Percentiles rank a stretch among this genome's conserved stretches.
Evolutionary conservation across 2,888 invertebrate species (phyloP).

Genomic region (Cryptophagus acutangulus): DNA sequence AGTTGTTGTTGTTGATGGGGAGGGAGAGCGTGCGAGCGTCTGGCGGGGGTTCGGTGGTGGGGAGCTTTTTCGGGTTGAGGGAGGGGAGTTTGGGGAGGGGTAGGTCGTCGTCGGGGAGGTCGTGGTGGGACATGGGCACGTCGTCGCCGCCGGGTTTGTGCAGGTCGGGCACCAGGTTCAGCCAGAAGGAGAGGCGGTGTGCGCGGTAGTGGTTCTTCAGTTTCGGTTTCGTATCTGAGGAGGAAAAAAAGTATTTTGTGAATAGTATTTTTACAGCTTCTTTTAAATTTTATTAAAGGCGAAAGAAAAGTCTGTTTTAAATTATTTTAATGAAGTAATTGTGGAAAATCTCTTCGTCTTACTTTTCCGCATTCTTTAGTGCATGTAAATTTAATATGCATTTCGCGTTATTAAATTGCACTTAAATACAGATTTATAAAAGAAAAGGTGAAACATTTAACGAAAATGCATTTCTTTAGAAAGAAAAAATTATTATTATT

Average conservation of each 20-base stretch:
- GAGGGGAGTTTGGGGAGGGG: constrained; percentile 55
- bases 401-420: no score
- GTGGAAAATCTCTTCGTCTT: no score
- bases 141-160: constrained; percentile 84
- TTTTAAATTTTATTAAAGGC: background rate
- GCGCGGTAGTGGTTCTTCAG: constrained; percentile 91
- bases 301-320: no score
- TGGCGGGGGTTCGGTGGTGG: constrained; percentile 51
- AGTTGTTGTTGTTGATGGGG: constrained; percentile 39
- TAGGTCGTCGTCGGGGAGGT: constrained; percentile 63
- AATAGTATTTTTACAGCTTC: background rate
- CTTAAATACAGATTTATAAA: no score
- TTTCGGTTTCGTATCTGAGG: constrained; percentile 81
- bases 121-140: constrained; percentile 79
- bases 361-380: no score
- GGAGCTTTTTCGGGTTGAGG: constrained; percentile 53
- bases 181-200: constrained; percentile 89
- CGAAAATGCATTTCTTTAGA: no score
- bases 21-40: constrained; percentile 42
- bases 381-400: no score
- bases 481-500: no score
- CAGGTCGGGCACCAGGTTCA: constrained; percentile 88
- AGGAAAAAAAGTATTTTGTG: constrained; percentile 11
- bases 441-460: no score
- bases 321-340: no score